Percentiles rank a stretch among this genome's conserved stretches.
phyloP scores from a whole-genome alignment of 2,888 invertebrate genomes.

The Tenthredo mesomela region DNA sequence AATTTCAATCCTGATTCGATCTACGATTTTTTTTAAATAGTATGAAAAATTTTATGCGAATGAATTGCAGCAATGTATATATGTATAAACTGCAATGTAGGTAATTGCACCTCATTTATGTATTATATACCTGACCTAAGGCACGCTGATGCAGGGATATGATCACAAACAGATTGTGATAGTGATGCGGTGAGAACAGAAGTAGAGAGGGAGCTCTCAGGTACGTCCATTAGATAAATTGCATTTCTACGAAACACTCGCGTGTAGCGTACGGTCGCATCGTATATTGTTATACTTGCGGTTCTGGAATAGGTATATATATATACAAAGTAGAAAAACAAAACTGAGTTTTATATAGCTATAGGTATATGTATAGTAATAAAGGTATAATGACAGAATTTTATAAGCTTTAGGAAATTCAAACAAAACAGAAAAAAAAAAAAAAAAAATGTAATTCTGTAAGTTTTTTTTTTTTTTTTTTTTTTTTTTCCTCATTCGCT shows the following conservation, averaged over 20 bases:
- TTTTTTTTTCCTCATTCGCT: neutral
- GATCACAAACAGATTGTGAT: neutral
- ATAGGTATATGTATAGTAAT: neutral
- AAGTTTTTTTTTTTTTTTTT: neutral
- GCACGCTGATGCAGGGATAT: neutral
- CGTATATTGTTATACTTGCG: neutral
- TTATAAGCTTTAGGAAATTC: neutral
- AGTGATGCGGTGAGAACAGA: neutral
- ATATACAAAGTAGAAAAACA: neutral
- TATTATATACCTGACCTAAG: neutral
- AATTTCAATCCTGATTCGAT: neutral
- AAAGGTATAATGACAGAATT: neutral
- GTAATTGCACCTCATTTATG: neutral
- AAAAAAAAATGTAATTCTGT: neutral
- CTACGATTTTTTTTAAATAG: neutral
- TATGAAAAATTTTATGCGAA: neutral
- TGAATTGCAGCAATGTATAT: neutral
- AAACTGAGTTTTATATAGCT: neutral
- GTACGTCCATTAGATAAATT: conserved; percentile 35
- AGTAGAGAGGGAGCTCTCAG: neutral
- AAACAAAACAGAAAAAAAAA: too few relatives aligned
- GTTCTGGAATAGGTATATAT: too few relatives aligned
- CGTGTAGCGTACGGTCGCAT: neutral
- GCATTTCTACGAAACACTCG: conserved; percentile 9
- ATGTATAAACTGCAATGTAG: neutral